A percentile compares a stretch with the other conserved stretches of the same genome.
These are phyloP conservation scores for Cheilosia impressa DNA, from an alignment of 2,888 invertebrate species.

Conservation along the genomic window DNA sequence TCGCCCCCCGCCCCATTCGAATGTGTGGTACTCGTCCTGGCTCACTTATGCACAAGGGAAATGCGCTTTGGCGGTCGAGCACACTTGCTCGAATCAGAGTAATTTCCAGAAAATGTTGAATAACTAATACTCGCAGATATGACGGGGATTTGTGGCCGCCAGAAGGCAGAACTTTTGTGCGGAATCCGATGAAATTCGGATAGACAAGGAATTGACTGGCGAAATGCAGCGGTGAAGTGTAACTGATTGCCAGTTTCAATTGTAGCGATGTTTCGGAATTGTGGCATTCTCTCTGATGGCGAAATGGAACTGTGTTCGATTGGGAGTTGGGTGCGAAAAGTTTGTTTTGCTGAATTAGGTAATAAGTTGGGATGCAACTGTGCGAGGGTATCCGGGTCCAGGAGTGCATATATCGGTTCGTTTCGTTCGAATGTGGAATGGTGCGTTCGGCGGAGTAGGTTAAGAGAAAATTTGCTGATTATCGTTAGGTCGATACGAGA, in stretches of 20 bases:
- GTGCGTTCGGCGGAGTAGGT: too few species aligned
- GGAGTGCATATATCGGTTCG: too few species aligned
- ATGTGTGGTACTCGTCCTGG: conserved; percentile 31
- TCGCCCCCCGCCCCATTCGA: background rate
- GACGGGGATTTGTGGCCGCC: conserved; percentile 49
- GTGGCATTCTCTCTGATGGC: background rate
- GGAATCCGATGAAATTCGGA: conserved; percentile 23
- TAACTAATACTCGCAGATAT: conserved; percentile 51
- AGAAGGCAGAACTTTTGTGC: conserved; percentile 25
- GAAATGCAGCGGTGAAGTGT: conserved; percentile 34
- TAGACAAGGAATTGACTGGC: conserved; percentile 51
- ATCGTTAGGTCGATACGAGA: too few species aligned
- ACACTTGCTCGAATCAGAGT: conserved; percentile 29
- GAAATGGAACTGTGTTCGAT: background rate
- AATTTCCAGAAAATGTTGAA: conserved; percentile 57
- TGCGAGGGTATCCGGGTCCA: too few species aligned
- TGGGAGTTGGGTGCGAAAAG: background rate
- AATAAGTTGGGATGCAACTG: background rate
- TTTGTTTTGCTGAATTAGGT: background rate
- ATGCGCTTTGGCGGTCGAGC: conserved; percentile 30
- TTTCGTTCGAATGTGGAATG: too few species aligned
- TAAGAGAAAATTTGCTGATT: too few species aligned
- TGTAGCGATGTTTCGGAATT: conserved; percentile 19
- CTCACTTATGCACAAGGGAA: conserved; percentile 36
- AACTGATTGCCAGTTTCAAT: conserved; percentile 50